Evolutionary conservation across 2,113 vertebrate genomes (phyloP), one percentile per base, ranked within the genome.

Genomic region (Manacus vitellinus): DNA sequence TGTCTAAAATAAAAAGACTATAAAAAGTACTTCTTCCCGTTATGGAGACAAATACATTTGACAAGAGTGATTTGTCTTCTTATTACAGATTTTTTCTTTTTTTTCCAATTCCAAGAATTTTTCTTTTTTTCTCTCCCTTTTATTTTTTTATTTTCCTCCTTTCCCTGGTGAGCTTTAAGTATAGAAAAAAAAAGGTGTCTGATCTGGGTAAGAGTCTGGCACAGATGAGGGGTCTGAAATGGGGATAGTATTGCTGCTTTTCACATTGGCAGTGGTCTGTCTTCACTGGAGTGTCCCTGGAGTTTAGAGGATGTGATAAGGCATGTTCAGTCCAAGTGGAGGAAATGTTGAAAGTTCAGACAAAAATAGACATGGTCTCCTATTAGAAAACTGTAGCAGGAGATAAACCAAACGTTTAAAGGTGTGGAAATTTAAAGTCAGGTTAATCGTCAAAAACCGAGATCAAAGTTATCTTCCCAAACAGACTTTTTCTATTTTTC

Each of bases 1-100:
- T 81, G 62, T 94, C 91, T 91, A 78, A 92, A 96, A 95, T 95
- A 91, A 94, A 94, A 91, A 88, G 65, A 41, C 95, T 91, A 82
- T 95, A 89, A 97, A 95, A 95, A 94, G 91, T 84, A 88, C 54
- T 95, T 95, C 70, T 92, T 94, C 94, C 94, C 54, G 3, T 94
- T 92, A 94, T 66, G 77, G 81, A 95, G 74, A 89, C 66, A 85
- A 95, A 95, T 81, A 89, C 52, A 84, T 87, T 93, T 72, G 70
- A 87, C 91, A 73, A 31, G 76, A 88, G 28, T n/a, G 22, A 90
- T 90, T 93, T 95, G 37, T 92, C 54, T 87, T 89, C 59, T 88
- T 91, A 70, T 17, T 94, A 70, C 12, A 74, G 71, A 73, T 92
- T 65, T 61, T 51, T 51, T 51, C 49, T 52, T 52, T 52, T 51